Evolutionary conservation across 2,113 vertebrate species (phyloP).

Genomic region (Cacatua alba): DNA sequence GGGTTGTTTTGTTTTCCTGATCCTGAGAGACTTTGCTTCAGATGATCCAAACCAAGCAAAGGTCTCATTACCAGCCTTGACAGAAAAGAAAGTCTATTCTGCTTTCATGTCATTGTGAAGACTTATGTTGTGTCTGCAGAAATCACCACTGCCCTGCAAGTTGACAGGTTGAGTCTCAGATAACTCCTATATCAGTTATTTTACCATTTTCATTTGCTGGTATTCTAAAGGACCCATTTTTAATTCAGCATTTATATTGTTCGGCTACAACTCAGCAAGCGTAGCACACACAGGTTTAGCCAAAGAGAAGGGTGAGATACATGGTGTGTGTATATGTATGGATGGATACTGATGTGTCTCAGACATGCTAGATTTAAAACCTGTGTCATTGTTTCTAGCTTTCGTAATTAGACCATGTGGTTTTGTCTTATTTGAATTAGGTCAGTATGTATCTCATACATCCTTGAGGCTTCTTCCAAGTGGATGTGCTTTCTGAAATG

Average conservation of each 20-base stretch:
- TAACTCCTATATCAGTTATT: background rate
- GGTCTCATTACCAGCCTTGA: background rate
- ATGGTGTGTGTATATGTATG: rapidly evolving
- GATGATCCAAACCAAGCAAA: background rate
- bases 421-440: background rate
- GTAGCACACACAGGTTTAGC: background rate
- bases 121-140: background rate
- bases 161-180: background rate
- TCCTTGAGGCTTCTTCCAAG: background rate
- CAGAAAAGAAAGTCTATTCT: background rate
- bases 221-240: background rate
- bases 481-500: background rate
- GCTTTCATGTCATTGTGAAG: background rate
- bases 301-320: background rate
- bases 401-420: background rate
- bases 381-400: background rate
- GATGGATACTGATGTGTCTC: background rate
- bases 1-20: background rate
- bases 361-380: background rate
- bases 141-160: background rate
- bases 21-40: background rate
- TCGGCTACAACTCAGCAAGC: background rate
- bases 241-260: background rate
- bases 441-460: background rate
- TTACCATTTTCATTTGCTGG: background rate